Base-by-base conservation (phyloP, 1,140 invertebrate genomes). In the Paraescarpia echinospica region DNA sequence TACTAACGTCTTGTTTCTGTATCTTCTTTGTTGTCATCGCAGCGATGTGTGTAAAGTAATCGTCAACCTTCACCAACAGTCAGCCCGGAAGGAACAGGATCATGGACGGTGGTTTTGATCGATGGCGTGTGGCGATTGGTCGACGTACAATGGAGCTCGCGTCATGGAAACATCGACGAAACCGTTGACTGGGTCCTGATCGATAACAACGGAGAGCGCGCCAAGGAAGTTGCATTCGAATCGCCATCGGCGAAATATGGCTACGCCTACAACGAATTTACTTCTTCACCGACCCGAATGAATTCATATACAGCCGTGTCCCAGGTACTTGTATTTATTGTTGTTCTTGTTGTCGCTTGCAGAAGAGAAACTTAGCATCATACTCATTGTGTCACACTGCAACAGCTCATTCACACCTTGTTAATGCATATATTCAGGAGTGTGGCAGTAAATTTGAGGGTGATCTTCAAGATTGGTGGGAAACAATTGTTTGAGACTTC, bases 231-330 rank as follows among this genome's bases (percentile, higher is more conserved):
- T 33, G 33, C 33, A 35, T 9, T 12, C 31, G 91, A 91, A 91
- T 9, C 33, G 33, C 9, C 33, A 35, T 6, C 9, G 35, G 12
- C 31, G 33, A 35, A n/a, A n/a, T 91, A n/a, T n/a, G n/a, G n/a
- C n/a, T n/a, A 91, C 35, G 31, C 33, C 91, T 91, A 35, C 34
- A 31, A 91, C 33, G 91, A 91, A n/a, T 4, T 33, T 48, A 91
- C 91, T 91, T 91, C 35, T 33, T 91, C 31, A 91, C 91, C 91
- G 91, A 91, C 91, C 91, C 91, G 33, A 6, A 91, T n/a, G 2
- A 91, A 34, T 91, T 91, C 35, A 34, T 91, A 2, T 91, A 91
- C 91, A 34, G 33, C 35, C 91, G 33, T 33, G 9, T 91, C 33
- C 91, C 91, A 2, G 33, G 33, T n/a, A 33, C 5, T 5, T 4